phyloP scores from a whole-genome alignment of 2,113 vertebrate genomes.

The Scopus umbretta region DNA sequence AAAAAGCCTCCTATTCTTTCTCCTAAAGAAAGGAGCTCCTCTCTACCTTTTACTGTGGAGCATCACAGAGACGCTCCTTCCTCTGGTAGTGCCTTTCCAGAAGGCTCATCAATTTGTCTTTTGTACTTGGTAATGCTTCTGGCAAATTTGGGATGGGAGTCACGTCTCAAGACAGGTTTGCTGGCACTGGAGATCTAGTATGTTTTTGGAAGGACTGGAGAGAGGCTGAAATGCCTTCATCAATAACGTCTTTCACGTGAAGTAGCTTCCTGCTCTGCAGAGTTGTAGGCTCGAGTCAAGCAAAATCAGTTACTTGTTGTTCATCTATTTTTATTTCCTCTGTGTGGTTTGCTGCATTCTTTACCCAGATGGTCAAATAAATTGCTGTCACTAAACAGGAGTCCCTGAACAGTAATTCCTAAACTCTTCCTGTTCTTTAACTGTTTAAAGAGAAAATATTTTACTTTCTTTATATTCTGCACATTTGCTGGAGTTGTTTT shows the following conservation, averaged over 20 bases:
- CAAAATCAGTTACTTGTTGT: constrained; percentile 51
- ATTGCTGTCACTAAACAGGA: constrained; percentile 56
- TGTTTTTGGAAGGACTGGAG: constrained; percentile 36
- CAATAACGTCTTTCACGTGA: constrained; percentile 53
- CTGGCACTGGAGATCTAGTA: constrained; percentile 34
- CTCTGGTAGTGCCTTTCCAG: constrained; percentile 25
- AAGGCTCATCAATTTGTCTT: constrained; percentile 55
- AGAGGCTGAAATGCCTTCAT: constrained; percentile 38
- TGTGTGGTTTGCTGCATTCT: constrained; percentile 37
- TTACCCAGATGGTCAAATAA: constrained; percentile 57
- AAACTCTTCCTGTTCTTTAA: constrained; percentile 40
- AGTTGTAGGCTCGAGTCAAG: neutral
- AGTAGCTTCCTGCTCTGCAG: constrained; percentile 39
- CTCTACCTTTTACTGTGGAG: neutral
- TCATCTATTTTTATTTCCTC: constrained; percentile 53
- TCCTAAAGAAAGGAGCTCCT: neutral
- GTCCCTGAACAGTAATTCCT: constrained; percentile 2
- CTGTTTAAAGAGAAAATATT: constrained; percentile 34
- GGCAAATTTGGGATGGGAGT: constrained; percentile 36
- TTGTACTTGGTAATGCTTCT: constrained; percentile 26
- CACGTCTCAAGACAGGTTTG: constrained; percentile 52
- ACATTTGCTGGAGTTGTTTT: neutral
- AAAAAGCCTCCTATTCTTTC: constrained; percentile 19
- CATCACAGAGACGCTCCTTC: constrained; percentile 10
- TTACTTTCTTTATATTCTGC: neutral